A percentile compares a stretch with the other conserved stretches of the same genome.
Evolutionary conservation across 2,113 vertebrate species (phyloP).

Genomic region (Lethenteron camtschaticum): DNA sequence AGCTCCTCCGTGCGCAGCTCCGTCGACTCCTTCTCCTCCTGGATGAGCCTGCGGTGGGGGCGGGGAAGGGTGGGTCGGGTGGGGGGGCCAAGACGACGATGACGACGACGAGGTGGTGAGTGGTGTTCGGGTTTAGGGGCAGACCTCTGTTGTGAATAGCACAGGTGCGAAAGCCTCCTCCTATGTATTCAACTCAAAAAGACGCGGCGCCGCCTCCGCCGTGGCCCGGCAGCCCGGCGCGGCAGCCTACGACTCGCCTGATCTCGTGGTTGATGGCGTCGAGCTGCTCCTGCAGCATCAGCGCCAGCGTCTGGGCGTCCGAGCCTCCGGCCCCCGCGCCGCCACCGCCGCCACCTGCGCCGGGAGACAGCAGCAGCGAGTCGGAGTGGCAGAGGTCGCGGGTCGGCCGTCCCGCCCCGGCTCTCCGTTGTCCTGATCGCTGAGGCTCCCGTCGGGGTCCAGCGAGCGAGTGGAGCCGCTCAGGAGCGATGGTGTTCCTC

Average conservation of each 20-base stretch:
- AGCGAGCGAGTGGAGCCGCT: too few relatives aligned
- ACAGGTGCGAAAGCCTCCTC: too few relatives aligned
- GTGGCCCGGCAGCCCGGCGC: too few relatives aligned
- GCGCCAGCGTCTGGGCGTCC: conserved; percentile 69
- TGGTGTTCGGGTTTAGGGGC: too few relatives aligned
- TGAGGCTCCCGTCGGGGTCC: too few relatives aligned
- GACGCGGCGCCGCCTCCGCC: too few relatives aligned
- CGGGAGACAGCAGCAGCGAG: conserved; percentile 50
- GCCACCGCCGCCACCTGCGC: conserved; percentile 15
- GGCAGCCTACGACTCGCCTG: conserved; percentile 24
- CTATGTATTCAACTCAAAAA: too few relatives aligned
- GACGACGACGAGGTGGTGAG: too few relatives aligned
- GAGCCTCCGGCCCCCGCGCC: conserved; percentile 41
- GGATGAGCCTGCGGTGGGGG: conserved; percentile 54
- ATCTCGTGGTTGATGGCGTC: conserved; percentile 94
- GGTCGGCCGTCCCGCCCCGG: conserved; percentile 9
- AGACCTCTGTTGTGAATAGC: too few relatives aligned
- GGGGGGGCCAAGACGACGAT: background rate
- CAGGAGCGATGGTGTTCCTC: too few relatives aligned
- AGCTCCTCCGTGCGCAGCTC: conserved; percentile 68
- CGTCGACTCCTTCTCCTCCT: conserved; percentile 76
- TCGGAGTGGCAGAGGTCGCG: conserved; percentile 18
- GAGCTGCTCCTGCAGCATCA: conserved; percentile 89
- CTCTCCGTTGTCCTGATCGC: conserved; percentile 30
- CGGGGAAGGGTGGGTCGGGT: background rate